A percentile compares a stretch with the other conserved stretches of the same genome.
These are phyloP conservation scores for Drosophila mayri DNA, from an alignment of 1,140 invertebrate species.

Conservation along the genomic window DNA sequence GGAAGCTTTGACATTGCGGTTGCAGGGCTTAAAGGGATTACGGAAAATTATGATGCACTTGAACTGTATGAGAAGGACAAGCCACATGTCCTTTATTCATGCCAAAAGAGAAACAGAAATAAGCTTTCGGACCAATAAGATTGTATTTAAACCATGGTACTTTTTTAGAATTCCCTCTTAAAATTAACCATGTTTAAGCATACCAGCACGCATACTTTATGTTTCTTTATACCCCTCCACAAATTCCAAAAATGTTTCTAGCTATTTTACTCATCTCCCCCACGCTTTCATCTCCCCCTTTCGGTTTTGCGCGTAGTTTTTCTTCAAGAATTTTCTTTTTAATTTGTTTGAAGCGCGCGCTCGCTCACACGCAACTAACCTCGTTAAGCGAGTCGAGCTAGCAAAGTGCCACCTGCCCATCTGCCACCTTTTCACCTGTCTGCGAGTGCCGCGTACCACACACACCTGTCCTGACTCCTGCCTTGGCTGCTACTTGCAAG, in stretches of 20 bases:
- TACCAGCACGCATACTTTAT: constrained; percentile 17
- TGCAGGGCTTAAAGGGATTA: constrained; percentile 5
- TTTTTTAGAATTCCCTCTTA: background rate
- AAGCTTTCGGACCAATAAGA: background rate
- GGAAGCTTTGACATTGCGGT: constrained; percentile 20
- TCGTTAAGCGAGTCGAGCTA: constrained; percentile 55
- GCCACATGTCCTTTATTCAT: too few species aligned
- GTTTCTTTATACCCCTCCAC: constrained; percentile 8
- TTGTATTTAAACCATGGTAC: background rate
- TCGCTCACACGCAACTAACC: constrained; percentile 59
- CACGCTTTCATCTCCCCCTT: background rate
- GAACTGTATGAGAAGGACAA: constrained; percentile 2
- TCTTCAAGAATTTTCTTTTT: constrained; percentile 53
- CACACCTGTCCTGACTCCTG: constrained; percentile 31
- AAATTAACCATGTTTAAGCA: constrained; percentile 16
- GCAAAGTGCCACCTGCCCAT: constrained; percentile 34
- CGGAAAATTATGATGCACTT: constrained; percentile 6
- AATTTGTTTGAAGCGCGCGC: constrained; percentile 61
- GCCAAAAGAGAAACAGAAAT: background rate
- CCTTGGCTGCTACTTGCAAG: constrained; percentile 18
- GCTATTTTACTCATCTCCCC: constrained; percentile 21
- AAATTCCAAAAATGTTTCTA: constrained; percentile 31
- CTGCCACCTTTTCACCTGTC: constrained; percentile 19
- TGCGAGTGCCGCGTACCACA: constrained; percentile 30
- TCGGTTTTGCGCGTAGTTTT: constrained; percentile 15